Conservation (phyloP, 1,140 invertebrate species). For the Antheraea pernyi region DNA sequence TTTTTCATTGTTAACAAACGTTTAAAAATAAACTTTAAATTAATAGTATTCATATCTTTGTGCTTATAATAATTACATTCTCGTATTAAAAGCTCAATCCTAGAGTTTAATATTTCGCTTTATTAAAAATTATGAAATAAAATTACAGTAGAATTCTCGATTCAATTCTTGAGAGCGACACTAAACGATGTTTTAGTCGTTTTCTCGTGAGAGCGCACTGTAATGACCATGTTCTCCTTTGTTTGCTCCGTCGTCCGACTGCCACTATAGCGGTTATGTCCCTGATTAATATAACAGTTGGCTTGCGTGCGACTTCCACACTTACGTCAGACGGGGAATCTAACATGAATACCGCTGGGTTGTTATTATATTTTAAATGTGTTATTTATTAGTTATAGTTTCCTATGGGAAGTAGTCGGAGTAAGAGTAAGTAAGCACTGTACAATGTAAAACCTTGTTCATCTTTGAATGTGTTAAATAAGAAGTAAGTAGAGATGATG, state of each 20-base stretch:
- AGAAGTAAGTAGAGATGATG: too few relatives aligned
- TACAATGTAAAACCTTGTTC: too few relatives aligned
- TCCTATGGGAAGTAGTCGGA: too few relatives aligned
- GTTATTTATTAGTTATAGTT: background rate
- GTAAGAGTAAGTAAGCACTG: too few relatives aligned
- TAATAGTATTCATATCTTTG: background rate
- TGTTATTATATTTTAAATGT: background rate
- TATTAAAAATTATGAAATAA: background rate
- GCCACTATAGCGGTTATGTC: conserved; percentile 29
- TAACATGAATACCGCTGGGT: background rate
- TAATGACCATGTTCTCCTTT: conserved; percentile 46
- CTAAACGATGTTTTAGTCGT: conserved; percentile 36
- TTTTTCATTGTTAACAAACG: too few relatives aligned
- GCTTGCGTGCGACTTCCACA: conserved; percentile 10
- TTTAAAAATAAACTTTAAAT: too few relatives aligned
- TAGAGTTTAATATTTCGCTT: background rate
- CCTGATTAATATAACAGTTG: conserved; percentile 35
- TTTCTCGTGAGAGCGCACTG: conserved; percentile 25
- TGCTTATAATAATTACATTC: background rate
- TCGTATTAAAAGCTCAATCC: background rate
- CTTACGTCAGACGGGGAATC: background rate
- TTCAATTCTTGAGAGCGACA: conserved; percentile 18
- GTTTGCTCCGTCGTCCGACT: conserved; percentile 24
- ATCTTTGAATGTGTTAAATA: too few relatives aligned
- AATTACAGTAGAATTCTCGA: background rate